A percentile compares a stretch with the other conserved stretches of the same genome.
These are phyloP conservation scores for Trachelipus rathkii DNA, from an alignment of 1,140 invertebrate genomes.

Conservation along the genomic window DNA sequence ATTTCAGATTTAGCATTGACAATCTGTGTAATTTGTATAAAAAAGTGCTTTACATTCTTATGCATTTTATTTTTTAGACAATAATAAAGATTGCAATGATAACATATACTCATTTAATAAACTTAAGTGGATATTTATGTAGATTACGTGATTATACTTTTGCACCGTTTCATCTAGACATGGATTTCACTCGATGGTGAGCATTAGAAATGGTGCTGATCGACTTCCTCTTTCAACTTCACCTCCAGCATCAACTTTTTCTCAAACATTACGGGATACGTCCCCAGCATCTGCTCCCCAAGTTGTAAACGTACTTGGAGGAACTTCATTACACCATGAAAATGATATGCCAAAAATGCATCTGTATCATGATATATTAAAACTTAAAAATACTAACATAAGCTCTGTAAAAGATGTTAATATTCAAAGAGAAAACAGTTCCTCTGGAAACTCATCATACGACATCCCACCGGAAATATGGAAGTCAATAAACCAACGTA, in stretches of 20 bases:
- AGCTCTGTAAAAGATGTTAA: neutral
- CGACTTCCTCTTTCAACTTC: neutral
- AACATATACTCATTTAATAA: too few relatives aligned
- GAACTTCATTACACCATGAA: neutral
- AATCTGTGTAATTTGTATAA: too few relatives aligned
- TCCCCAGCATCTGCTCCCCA: neutral
- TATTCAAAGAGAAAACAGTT: neutral
- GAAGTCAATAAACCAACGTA: neutral
- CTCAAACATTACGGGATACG: neutral
- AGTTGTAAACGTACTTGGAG: neutral
- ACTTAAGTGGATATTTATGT: too few relatives aligned
- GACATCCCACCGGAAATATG: neutral
- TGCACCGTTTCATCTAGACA: too few relatives aligned
- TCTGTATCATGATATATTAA: neutral
- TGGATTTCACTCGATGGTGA: neutral
- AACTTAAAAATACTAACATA: conserved; percentile 4
- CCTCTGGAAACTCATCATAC: neutral
- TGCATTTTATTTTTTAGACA: too few relatives aligned
- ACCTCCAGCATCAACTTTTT: neutral
- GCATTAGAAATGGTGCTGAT: neutral
- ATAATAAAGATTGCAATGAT: too few relatives aligned
- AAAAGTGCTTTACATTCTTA: too few relatives aligned
- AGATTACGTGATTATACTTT: too few relatives aligned
- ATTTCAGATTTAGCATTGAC: too few relatives aligned
- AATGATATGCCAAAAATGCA: neutral